These are phyloP conservation scores for Zaprionus gabonicus DNA, from an alignment of 1,140 invertebrate species.

Conservation along the genomic window DNA sequence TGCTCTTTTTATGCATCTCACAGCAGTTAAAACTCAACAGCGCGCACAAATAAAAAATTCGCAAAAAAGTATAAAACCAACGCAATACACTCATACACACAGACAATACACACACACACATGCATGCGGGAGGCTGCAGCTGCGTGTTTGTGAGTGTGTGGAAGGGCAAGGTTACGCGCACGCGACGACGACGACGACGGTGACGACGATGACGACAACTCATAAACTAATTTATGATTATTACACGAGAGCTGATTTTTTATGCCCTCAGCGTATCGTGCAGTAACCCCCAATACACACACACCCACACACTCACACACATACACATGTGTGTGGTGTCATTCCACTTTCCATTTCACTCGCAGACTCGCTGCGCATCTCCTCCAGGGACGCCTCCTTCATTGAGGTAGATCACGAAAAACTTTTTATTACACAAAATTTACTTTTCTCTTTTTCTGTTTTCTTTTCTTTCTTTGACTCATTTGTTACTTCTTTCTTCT, in stretches of 20 bases:
- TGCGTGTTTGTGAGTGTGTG: constrained; percentile 38
- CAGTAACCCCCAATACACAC: constrained; percentile 44
- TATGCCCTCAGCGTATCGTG: constrained; percentile 62
- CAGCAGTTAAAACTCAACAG: constrained; percentile 79
- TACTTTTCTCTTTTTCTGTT: constrained; percentile 29
- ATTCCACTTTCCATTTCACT: constrained; percentile 69
- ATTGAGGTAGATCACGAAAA: constrained; percentile 81
- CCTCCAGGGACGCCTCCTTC: constrained; percentile 49
- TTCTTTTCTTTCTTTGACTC: constrained; percentile 40
- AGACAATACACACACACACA: not conserved
- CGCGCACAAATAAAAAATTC: constrained; percentile 55
- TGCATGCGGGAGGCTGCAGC: constrained; percentile 13
- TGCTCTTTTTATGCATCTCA: constrained; percentile 67
- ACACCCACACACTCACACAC: constrained; percentile 13
- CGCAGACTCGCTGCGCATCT: constrained; percentile 23
- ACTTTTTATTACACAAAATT: constrained; percentile 78
- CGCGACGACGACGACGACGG: constrained; percentile 63
- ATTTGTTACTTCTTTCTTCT: constrained; percentile 64
- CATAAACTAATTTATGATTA: constrained; percentile 84
- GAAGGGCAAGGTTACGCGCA: constrained; percentile 80
- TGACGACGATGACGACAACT: constrained; percentile 62
- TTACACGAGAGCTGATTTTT: constrained; percentile 81
- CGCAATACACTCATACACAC: constrained; percentile 19
- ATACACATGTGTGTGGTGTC: constrained; percentile 22
- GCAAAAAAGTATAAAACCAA: constrained; percentile 24